Percentiles rank a stretch among this genome's conserved stretches.
phyloP scores from a whole-genome alignment of 2,888 invertebrate species.

The Melanophora roralis region DNA sequence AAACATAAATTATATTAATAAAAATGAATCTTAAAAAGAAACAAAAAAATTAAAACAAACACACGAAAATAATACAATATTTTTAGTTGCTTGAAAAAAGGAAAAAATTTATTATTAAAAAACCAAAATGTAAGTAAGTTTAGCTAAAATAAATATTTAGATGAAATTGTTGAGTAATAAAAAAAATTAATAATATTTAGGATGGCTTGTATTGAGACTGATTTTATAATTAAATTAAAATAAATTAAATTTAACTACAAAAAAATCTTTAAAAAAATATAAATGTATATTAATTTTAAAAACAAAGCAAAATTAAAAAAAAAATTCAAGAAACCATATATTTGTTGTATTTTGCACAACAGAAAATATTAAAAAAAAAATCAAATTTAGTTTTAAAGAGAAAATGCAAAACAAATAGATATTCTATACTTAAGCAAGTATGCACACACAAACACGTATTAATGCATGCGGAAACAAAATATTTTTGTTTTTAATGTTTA shows the following conservation, averaged over 20 bases:
- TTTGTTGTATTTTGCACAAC: constrained; percentile 61
- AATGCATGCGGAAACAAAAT: too few species aligned
- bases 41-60: constrained; percentile 22
- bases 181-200: constrained; percentile 54
- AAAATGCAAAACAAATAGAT: constrained; percentile 30
- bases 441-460: background rate
- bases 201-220: constrained; percentile 74
- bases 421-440: constrained; percentile 37
- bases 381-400: too few species aligned
- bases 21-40: constrained; percentile 2
- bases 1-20: background rate
- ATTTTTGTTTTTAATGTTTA: too few species aligned
- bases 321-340: background rate
- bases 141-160: constrained; percentile 24
- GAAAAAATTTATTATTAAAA: constrained; percentile 4
- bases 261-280: constrained; percentile 23
- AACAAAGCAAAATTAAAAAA: constrained; percentile 31
- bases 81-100: constrained; percentile 50
- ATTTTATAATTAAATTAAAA: constrained; percentile 69
- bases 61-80: constrained; percentile 16
- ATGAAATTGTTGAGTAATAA: constrained; percentile 53
- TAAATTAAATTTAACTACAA: constrained; percentile 35
- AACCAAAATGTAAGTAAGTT: constrained; percentile 40
- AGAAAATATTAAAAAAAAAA: too few species aligned
- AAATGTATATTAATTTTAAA: constrained; percentile 11